Evolutionary conservation across 2,113 vertebrate genomes (phyloP).

Genomic region (Nothocercus nigrocapillus): DNA sequence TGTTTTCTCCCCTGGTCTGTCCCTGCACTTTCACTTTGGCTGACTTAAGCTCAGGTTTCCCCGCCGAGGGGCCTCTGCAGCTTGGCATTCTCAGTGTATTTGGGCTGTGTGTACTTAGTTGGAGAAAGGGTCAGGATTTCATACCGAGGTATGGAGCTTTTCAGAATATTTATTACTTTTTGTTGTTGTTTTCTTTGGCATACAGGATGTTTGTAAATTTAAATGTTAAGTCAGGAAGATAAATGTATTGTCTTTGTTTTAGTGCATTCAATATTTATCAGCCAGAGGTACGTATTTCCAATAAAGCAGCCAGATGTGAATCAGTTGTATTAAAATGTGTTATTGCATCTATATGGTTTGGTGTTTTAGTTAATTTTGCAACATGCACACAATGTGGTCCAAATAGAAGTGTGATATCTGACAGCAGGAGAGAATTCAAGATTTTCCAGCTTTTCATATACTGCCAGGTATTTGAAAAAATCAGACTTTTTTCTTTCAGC

Average conservation of each 20-base stretch:
- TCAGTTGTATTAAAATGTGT: background rate
- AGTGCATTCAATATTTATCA: background rate
- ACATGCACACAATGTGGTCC: background rate
- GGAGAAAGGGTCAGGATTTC: slow-evolving; percentile 72
- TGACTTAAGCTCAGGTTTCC: slow-evolving; percentile 45
- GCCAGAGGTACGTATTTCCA: background rate
- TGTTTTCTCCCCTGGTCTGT: background rate
- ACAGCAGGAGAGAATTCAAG: slow-evolving; percentile 33
- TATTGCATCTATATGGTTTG: background rate
- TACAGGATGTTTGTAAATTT: background rate
- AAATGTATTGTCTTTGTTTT: background rate
- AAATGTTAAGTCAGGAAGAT: background rate
- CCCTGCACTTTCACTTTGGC: background rate
- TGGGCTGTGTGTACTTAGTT: slow-evolving; percentile 63
- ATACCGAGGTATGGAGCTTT: slow-evolving; percentile 64
- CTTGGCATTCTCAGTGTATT: slow-evolving; percentile 63
- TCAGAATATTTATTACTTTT: slow-evolving; percentile 52
- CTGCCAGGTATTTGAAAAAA: background rate
- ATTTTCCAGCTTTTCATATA: slow-evolving; percentile 16
- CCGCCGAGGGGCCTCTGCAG: slow-evolving; percentile 62
- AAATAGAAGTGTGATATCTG: slow-evolving; percentile 8
- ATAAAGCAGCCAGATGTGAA: background rate
- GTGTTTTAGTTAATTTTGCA: slow-evolving; percentile 28
- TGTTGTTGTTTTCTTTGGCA: slow-evolving; percentile 34
- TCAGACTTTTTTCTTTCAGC: slow-evolving; percentile 23